These are phyloP conservation scores for Andrena hattorfiana DNA, from an alignment of 2,888 invertebrate genomes.

Conservation along the genomic window DNA sequence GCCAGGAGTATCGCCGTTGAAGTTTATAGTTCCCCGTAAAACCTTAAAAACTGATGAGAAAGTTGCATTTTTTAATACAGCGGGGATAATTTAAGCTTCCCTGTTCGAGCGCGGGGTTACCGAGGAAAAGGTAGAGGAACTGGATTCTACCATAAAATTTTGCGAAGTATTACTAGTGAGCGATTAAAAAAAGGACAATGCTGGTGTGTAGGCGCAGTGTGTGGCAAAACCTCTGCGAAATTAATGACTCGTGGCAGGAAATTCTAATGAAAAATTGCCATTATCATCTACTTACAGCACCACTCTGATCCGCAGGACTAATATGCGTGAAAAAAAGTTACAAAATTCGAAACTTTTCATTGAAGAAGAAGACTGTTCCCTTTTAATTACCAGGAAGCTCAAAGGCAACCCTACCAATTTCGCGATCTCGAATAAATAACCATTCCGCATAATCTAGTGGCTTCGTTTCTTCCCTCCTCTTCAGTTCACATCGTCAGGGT, in stretches of 20 bases:
- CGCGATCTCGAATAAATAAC: conserved; percentile 2
- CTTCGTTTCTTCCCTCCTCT: neutral
- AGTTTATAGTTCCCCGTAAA: conserved; percentile 43
- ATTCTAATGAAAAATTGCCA: too few relatives aligned
- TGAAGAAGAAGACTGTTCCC: too few relatives aligned
- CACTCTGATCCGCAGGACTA: too few relatives aligned
- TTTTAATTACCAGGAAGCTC: conserved; percentile 18
- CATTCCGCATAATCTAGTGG: conserved; percentile 22
- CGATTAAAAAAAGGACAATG: neutral
- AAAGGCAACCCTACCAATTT: neutral
- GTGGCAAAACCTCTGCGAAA: neutral
- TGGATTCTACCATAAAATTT: neutral
- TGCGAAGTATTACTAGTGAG: neutral
- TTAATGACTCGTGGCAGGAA: too few relatives aligned
- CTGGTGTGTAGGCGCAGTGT: neutral
- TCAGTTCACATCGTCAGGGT: neutral
- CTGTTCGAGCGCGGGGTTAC: neutral
- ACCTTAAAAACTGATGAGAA: conserved; percentile 34
- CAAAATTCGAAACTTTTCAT: too few relatives aligned
- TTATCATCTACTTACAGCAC: too few relatives aligned
- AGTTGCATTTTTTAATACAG: conserved; percentile 35
- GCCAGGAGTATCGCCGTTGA: conserved; percentile 15
- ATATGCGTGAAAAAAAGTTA: too few relatives aligned
- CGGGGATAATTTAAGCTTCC: neutral
- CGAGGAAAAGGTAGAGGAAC: neutral